phyloP scores from a whole-genome alignment of 2,797 vertebrate species.

The Spizella passerina region DNA sequence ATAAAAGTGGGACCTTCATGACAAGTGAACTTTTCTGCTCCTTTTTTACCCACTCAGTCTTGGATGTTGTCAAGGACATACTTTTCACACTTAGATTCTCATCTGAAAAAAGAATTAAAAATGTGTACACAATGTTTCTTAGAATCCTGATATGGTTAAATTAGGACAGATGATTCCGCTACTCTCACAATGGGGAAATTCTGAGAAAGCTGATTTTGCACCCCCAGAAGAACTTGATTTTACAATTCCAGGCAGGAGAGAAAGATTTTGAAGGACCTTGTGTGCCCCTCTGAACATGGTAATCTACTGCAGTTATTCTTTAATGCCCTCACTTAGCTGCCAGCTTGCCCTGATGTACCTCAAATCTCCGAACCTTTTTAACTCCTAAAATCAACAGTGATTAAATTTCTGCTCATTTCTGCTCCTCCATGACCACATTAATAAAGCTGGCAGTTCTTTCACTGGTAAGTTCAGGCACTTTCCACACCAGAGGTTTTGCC shows the following conservation, averaged over 20 bases:
- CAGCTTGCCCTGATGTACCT: not conserved
- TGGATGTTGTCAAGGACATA: not conserved
- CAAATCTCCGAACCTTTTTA: not conserved
- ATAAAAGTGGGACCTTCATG: not conserved
- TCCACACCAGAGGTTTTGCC: not conserved
- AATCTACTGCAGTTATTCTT: not conserved
- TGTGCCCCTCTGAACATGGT: not conserved
- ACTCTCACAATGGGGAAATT: not conserved
- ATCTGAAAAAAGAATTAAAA: not conserved
- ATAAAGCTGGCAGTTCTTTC: not conserved
- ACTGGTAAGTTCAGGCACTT: not conserved
- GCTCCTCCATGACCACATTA: not conserved
- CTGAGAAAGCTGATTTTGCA: not conserved
- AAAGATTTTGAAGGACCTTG: not conserved
- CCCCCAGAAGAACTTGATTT: not conserved
- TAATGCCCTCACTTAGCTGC: not conserved
- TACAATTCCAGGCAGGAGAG: not conserved
- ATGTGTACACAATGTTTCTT: not conserved
- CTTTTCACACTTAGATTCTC: not conserved
- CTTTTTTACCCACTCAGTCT: not conserved
- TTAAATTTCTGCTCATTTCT: not conserved
- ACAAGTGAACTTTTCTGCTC: not conserved
- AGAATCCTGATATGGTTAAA: not conserved
- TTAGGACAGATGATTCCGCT: not conserved
- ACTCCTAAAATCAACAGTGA: not conserved